Percentiles rank a stretch among this genome's conserved stretches.
Conservation (phyloP, 2,113 vertebrate species). For the Diadophis punctatus region DNA sequence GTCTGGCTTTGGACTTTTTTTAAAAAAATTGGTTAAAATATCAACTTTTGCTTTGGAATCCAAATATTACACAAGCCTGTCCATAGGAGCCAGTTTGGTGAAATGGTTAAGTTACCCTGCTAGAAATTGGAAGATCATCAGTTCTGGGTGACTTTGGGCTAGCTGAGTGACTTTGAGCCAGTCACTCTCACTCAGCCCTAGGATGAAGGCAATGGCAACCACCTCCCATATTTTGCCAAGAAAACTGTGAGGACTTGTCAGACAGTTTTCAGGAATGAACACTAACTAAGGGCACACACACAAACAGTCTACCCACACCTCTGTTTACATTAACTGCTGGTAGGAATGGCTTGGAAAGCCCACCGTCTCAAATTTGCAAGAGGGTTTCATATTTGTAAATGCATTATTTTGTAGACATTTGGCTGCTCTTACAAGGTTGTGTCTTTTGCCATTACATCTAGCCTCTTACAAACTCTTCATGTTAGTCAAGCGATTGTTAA, state of each 20-base stretch:
- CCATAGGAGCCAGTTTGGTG: neutral
- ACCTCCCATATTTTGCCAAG: neutral
- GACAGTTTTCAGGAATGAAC: neutral
- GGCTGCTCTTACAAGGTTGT: neutral
- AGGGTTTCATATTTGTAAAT: neutral
- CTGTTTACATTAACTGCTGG: neutral
- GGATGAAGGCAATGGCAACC: neutral
- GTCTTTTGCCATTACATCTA: neutral
- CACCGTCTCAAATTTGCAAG: rapidly evolving
- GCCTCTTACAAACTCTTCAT: neutral
- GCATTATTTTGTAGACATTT: neutral
- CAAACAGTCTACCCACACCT: neutral
- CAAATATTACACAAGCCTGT: neutral
- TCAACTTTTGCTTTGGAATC: neutral
- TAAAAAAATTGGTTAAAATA: neutral
- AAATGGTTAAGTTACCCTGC: neutral
- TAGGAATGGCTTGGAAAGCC: neutral
- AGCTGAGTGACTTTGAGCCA: neutral
- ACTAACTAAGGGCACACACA: neutral
- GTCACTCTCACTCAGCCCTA: neutral
- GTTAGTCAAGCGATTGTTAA: neutral
- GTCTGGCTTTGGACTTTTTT: neutral
- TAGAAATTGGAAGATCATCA: neutral
- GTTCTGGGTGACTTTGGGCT: neutral
- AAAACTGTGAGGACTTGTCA: neutral